phyloP scores from a whole-genome alignment of 2,797 vertebrate genomes.

The Leptatherina wallacei region DNA sequence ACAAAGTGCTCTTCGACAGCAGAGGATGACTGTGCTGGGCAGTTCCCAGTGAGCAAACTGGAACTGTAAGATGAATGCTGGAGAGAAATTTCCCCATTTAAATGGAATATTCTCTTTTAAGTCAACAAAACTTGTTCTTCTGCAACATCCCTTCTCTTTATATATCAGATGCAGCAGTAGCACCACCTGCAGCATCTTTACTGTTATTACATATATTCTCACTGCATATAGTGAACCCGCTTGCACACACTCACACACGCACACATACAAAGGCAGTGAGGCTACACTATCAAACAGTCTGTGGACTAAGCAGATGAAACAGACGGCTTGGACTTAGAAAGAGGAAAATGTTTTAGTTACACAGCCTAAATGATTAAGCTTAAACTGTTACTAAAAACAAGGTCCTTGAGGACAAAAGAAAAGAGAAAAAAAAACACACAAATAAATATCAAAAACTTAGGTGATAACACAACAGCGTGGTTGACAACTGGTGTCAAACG shows the following conservation, averaged over 20 bases:
- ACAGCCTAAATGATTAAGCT: conserved; percentile 44
- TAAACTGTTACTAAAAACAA: conserved; percentile 50
- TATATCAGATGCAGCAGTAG: conserved; percentile 5
- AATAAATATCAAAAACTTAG: conserved; percentile 71
- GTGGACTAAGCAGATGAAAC: conserved; percentile 59
- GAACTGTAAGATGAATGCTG: background rate
- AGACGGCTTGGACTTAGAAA: conserved; percentile 50
- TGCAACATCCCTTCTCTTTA: background rate
- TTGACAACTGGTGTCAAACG: conserved; percentile 45
- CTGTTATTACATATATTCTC: conserved; percentile 36
- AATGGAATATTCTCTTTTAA: background rate
- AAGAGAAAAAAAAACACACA: conserved; percentile 17
- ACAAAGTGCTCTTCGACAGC: conserved; percentile 22
- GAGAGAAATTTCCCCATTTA: background rate
- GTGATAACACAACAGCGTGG: conserved; percentile 49
- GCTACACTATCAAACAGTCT: conserved; percentile 66
- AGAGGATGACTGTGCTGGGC: background rate
- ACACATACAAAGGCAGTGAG: conserved; percentile 67
- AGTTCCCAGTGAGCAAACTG: background rate
- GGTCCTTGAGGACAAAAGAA: conserved; percentile 30
- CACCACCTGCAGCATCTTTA: conserved; percentile 48
- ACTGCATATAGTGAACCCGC: conserved; percentile 26
- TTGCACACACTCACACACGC: conserved; percentile 38
- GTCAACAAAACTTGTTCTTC: background rate
- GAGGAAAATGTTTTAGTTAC: conserved; percentile 52